Percentiles rank a stretch among this genome's conserved stretches.
These are phyloP conservation scores for Heliocidaris tuberculata DNA, from an alignment of 35 echinoderm and acorn worm species.

Conservation along the genomic window DNA sequence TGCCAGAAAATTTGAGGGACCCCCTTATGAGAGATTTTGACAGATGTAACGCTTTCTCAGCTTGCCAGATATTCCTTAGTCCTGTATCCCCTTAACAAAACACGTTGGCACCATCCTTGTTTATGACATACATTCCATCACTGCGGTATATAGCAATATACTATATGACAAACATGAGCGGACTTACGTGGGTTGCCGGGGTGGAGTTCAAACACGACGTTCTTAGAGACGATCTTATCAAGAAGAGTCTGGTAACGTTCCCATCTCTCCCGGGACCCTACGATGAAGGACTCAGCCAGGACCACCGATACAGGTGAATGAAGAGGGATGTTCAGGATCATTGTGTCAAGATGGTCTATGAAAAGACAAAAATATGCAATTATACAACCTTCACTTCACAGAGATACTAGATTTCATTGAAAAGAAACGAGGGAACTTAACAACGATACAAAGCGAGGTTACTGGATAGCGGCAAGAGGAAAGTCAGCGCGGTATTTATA, in stretches of 20 bases:
- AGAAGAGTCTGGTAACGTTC: slow-evolving; percentile 78
- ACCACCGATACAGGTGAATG: slow-evolving; percentile 73
- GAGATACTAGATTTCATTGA: too few relatives aligned
- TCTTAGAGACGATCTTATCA: slow-evolving; percentile 78
- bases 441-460: too few relatives aligned
- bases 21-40: too few relatives aligned
- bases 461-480: too few relatives aligned
- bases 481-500: too few relatives aligned
- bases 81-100: background rate
- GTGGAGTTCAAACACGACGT: slow-evolving; percentile 79
- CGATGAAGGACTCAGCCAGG: slow-evolving; percentile 74
- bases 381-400: too few relatives aligned
- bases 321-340: slow-evolving; percentile 89
- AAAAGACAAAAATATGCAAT: background rate
- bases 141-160: background rate
- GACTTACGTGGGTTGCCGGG: slow-evolving; percentile 86
- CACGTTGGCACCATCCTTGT: background rate
- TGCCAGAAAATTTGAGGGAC: too few relatives aligned
- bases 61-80: background rate
- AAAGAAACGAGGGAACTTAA: too few relatives aligned
- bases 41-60: background rate
- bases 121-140: background rate
- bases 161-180: background rate
- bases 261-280: slow-evolving; percentile 73
- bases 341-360: slow-evolving; percentile 87